These are phyloP conservation scores for Emmelina monodactyla DNA, from an alignment of 2,888 invertebrate species.

Conservation along the genomic window DNA sequence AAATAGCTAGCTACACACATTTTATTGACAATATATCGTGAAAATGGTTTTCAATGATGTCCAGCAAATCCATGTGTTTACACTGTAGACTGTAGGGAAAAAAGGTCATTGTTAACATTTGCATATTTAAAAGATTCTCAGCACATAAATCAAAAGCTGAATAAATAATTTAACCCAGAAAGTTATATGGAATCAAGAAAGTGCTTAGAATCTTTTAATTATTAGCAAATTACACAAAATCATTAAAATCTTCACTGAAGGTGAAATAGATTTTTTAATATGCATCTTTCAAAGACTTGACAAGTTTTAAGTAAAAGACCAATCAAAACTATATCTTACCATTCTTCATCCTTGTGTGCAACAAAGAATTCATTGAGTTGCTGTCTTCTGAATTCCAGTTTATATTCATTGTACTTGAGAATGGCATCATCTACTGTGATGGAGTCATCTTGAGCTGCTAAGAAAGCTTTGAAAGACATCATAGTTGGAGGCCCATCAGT, in stretches of 20 bases:
- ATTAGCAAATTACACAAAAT: slow-evolving; percentile 24
- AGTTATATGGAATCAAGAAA: slow-evolving; percentile 14
- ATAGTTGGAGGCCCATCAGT: slow-evolving; percentile 88
- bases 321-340: slow-evolving; percentile 70
- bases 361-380: slow-evolving; percentile 99
- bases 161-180: slow-evolving; percentile 3
- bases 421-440: slow-evolving; percentile 98
- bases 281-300: not conserved
- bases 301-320: not conserved
- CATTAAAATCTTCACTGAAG: not conserved
- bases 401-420: slow-evolving; percentile 97
- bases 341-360: slow-evolving; percentile 99
- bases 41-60: slow-evolving; percentile 52
- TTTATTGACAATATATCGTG: slow-evolving; percentile 50
- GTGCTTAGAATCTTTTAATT: slow-evolving; percentile 55
- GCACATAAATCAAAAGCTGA: slow-evolving; percentile 25
- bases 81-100: slow-evolving; percentile 67
- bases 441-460: slow-evolving; percentile 95
- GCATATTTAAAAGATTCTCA: slow-evolving; percentile 53
- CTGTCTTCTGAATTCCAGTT: slow-evolving; percentile 93
- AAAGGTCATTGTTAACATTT: slow-evolving; percentile 59
- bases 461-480: slow-evolving; percentile 96
- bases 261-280: not conserved
- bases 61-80: slow-evolving; percentile 56
- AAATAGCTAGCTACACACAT: slow-evolving; percentile 60